A percentile compares a stretch with the other conserved stretches of the same genome.
phyloP scores from a whole-genome alignment of 2,113 vertebrate genomes.

The Paradisaea rubra region DNA sequence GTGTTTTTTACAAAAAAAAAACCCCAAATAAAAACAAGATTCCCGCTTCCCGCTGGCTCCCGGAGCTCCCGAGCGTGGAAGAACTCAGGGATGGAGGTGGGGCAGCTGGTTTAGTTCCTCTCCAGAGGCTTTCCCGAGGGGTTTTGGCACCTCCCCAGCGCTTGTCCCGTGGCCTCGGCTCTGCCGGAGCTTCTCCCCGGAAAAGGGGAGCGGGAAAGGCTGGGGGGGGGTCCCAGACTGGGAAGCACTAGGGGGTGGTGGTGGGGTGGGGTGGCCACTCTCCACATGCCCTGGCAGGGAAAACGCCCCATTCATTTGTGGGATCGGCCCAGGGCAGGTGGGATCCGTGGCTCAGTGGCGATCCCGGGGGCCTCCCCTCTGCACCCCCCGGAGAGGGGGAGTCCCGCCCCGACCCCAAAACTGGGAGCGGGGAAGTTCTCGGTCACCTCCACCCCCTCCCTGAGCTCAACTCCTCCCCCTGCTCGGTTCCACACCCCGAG shows the following conservation, averaged over 20 bases:
- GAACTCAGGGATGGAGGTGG: neutral
- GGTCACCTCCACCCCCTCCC: neutral
- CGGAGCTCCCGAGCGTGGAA: neutral
- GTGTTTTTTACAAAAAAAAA: neutral
- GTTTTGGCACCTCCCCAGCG: neutral
- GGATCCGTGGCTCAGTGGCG: neutral
- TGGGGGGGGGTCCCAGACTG: no score
- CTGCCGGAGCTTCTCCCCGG: neutral
- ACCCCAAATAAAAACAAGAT: neutral
- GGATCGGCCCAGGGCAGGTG: neutral
- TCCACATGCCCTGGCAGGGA: neutral
- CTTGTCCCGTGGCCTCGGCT: neutral
- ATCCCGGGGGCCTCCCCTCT: neutral
- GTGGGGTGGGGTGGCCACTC: no score
- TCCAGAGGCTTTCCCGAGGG: neutral
- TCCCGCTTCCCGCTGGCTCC: neutral
- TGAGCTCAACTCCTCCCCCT: neutral
- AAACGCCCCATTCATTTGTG: rapidly evolving
- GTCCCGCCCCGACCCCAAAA: neutral
- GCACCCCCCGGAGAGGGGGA: neutral
- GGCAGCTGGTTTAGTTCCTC: neutral
- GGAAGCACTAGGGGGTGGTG: neutral
- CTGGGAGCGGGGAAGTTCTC: rapidly evolving
- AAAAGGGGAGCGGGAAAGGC: neutral
- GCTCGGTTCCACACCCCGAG: neutral